A percentile compares a stretch with the other conserved stretches of the same genome.
Evolutionary conservation across 2,113 vertebrate genomes (phyloP).

Genomic region (Centropristis striata): DNA sequence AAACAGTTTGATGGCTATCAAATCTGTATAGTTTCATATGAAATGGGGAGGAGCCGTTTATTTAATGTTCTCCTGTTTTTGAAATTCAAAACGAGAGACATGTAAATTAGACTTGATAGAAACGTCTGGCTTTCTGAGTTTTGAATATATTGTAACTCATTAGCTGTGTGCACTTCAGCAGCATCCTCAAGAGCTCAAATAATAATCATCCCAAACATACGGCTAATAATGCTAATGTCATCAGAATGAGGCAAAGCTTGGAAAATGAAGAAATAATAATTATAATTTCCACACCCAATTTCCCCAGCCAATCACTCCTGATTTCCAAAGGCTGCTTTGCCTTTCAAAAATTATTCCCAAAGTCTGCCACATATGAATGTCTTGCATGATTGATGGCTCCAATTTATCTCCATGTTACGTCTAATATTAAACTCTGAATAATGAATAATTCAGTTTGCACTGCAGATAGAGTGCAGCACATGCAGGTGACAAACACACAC

Average conservation of each 20-base stretch:
- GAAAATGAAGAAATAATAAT: slow-evolving; percentile 76
- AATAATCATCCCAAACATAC: slow-evolving; percentile 64
- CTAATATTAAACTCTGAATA: slow-evolving; percentile 84
- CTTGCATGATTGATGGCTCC: slow-evolving; percentile 83
- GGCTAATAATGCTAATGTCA: slow-evolving; percentile 71
- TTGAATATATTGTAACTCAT: slow-evolving; percentile 46
- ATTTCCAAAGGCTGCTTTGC: slow-evolving; percentile 61
- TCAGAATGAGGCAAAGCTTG: slow-evolving; percentile 63
- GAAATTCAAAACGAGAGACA: slow-evolving; percentile 25
- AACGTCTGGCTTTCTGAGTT: slow-evolving; percentile 30
- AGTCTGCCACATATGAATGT: slow-evolving; percentile 72
- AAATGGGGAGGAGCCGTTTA: slow-evolving; percentile 1
- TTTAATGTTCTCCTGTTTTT: slow-evolving; percentile 1
- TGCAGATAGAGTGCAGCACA: slow-evolving; percentile 35
- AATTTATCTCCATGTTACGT: slow-evolving; percentile 80
- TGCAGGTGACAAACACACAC: slow-evolving; percentile 20
- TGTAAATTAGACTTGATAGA: slow-evolving; percentile 31
- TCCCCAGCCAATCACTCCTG: slow-evolving; percentile 69
- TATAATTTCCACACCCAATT: slow-evolving; percentile 77
- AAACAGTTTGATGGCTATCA: slow-evolving; percentile 2
- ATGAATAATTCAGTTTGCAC: slow-evolving; percentile 75
- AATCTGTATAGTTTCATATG: not conserved
- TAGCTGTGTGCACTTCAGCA: slow-evolving; percentile 36
- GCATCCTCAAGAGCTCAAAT: slow-evolving; percentile 45
- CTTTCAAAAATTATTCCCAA: slow-evolving; percentile 74